Evolutionary conservation across 2,888 invertebrate genomes (phyloP), one percentile per base, ranked within the genome.

Genomic region (Thelaira solivaga): DNA sequence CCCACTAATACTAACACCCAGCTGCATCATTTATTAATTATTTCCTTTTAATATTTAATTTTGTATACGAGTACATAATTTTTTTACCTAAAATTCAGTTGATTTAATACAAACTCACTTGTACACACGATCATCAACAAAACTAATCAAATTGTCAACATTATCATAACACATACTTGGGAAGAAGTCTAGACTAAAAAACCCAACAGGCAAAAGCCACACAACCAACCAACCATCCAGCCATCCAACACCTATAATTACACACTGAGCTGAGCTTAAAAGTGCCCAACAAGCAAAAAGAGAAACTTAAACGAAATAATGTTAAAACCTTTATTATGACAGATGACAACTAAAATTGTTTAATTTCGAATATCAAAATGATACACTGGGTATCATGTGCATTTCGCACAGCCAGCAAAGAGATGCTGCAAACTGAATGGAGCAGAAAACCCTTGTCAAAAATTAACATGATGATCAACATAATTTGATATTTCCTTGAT

Each of bases 241-340:
- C n/a, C n/a, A n/a, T n/a, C n/a, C n/a, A n/a, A 64, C 78, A 78
- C 59, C 78, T 78, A 74, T 65, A 78, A 78, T 78, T 78, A 78
- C 64, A 47, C 59, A 36, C 34, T 51, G 22, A 22, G 31, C 22
- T 69, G 22, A 22, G 31, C 22, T 69, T 29, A 10, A 57, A 64
- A 64, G 22, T 20, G 29, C 47, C 13, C 11, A 4, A 34, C n/a
- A 8, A 10, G 31, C 20, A 24, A 0, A 10, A 49, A 10, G n/a
- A n/a, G n/a, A 29, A 34, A 49, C 22, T 31, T 41, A 22, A 51
- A 65, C 41, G n/a, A 73, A 59, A 34, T 62, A 34, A 77, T 74
- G 43, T 61, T 45, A 24, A 73, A 65, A 34, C 78, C 31, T 74
- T 73, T 73, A 74, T 78, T 78, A 78, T 78, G 78, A 78, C 78